Evolutionary conservation across 2,797 vertebrate species (phyloP).

Genomic region (Mormyrus proboscirostris): DNA sequence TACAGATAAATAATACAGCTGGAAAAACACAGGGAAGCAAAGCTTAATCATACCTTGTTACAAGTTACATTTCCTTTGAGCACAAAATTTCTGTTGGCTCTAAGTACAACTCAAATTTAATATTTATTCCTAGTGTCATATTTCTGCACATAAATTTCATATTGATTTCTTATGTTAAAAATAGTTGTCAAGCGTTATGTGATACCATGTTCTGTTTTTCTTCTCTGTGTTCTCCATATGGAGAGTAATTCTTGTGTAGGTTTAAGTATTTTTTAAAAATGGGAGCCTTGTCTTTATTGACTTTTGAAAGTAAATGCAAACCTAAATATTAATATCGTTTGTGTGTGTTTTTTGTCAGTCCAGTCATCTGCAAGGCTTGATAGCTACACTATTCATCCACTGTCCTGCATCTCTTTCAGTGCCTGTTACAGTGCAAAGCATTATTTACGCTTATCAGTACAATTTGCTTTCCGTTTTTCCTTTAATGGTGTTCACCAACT

Average conservation of each 20-base stretch:
- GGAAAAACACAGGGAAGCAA: neutral
- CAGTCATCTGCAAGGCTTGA: neutral
- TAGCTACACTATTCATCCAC: neutral
- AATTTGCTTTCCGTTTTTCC: neutral
- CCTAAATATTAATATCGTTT: neutral
- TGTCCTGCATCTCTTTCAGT: neutral
- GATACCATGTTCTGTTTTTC: neutral
- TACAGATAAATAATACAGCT: neutral
- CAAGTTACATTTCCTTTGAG: neutral
- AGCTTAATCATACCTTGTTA: neutral
- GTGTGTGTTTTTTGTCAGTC: neutral
- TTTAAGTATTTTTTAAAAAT: neutral
- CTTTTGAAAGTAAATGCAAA: neutral
- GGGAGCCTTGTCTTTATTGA: neutral
- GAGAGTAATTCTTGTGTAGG: neutral
- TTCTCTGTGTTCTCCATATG: neutral
- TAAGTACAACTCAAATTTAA: neutral
- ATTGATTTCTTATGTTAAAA: slow-evolving; percentile 9
- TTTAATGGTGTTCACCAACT: neutral
- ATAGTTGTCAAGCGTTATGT: neutral
- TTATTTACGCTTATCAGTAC: neutral
- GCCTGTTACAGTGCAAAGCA: neutral
- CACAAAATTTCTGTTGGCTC: neutral
- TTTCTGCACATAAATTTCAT: slow-evolving; percentile 11
- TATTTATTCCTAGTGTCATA: neutral